Evolutionary conservation across 2,888 invertebrate genomes (phyloP), one percentile per base, ranked within the genome.

Genomic region (Tetragonula carbonaria): DNA sequence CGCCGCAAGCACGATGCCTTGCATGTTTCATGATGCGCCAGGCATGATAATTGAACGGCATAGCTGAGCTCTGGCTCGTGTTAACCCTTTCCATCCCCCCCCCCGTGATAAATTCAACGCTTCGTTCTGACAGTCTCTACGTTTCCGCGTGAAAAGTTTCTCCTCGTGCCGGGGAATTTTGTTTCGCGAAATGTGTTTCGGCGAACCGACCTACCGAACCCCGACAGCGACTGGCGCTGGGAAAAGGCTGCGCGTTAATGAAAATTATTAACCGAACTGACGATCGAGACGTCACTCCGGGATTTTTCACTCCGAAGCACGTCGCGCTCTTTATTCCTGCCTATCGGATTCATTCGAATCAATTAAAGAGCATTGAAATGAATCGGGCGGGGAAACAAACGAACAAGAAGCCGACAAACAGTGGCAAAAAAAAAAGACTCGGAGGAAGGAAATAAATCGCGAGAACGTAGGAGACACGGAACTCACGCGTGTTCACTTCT

Each of bases 21-120:
- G 76, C 78, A 85, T 77, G 80, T 81, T 85, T 87, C 79, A 74
- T 38, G 85, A 87, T 78, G 82, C 83, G 88, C 72, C 77, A 78
- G 80, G 86, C 82, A 87, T 88, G 87, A 88, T 88, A 87, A 87
- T 87, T 87, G 87, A 88, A 88, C 79, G 86, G 87, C 88, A 88
- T 88, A 83, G 82, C 86, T 83, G 72, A 68, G 55, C 73, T 68
- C 63, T 51, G 66, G 66, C 79, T 78, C 74, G 82, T 73, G 87
- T 85, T 87, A 87, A 87, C 72, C 59, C 38, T 59, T 59, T 59
- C 18, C 57, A 3, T 23, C 18, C 28, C 23, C 28, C 28, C 28
- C 28, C 33, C 57, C 23, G n/a, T 72, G n/a, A 28, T 59, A 45
- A 72, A 72, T 72, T 72, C 59, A 21, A 45, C 57, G 71, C 72